Conservation (phyloP, 1,140 invertebrate species). For the Atta colombica region DNA sequence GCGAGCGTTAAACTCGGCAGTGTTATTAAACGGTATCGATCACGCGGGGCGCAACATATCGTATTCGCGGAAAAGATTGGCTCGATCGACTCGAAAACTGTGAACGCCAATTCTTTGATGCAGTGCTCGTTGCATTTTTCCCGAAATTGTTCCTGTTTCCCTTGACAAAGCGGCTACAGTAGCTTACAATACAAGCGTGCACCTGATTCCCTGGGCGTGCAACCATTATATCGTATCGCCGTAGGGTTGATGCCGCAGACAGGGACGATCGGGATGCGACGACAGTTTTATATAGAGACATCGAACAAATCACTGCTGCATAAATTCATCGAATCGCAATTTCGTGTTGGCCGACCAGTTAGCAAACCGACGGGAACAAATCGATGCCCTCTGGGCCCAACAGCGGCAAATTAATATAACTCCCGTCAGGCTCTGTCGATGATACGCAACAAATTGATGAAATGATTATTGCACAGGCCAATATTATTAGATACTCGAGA, state of each 20-base stretch:
- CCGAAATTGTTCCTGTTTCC: conserved; percentile 16
- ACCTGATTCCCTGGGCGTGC: conserved; percentile 22
- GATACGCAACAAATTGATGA: conserved; percentile 76
- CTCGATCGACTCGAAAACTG: background rate
- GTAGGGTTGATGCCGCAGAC: conserved; percentile 4
- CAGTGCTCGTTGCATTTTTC: conserved; percentile 18
- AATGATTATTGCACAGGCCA: conserved; percentile 71
- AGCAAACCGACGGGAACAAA: conserved; percentile 75
- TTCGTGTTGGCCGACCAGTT: conserved; percentile 67
- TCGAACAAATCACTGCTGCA: conserved; percentile 56
- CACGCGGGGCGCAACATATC: background rate
- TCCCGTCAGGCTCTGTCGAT: conserved; percentile 73
- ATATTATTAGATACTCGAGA: conserved; percentile 68
- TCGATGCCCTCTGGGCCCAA: conserved; percentile 75
- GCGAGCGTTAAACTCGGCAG: background rate
- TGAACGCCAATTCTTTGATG: conserved; percentile 23
- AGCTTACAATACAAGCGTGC: conserved; percentile 30
- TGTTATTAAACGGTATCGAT: conserved; percentile 35
- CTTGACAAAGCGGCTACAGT: conserved; percentile 29
- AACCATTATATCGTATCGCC: conserved; percentile 38
- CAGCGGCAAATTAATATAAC: conserved; percentile 74
- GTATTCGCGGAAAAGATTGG: background rate
- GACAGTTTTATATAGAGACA: conserved; percentile 63
- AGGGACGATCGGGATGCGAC: background rate
- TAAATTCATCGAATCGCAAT: conserved; percentile 73